Evolutionary conservation across 1,140 invertebrate genomes (phyloP).

Genomic region (Eurytemora carolleeae): DNA sequence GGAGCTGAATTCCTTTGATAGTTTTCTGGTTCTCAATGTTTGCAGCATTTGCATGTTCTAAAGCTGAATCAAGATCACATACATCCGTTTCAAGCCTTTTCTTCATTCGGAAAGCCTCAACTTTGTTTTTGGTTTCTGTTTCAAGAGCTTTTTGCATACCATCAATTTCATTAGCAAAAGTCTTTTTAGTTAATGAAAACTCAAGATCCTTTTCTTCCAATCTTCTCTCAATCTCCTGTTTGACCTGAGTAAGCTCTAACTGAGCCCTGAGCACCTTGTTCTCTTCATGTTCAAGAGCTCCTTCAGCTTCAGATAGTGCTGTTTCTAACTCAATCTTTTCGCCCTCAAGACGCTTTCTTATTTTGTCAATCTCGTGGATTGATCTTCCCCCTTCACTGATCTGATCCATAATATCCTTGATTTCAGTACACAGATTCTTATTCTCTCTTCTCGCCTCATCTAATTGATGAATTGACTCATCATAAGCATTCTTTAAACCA

Average conservation of each 20-base stretch:
- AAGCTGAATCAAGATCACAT: constrained; percentile 73
- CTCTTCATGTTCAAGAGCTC: constrained; percentile 38
- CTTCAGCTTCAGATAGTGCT: constrained; percentile 41
- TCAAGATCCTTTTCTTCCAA: constrained; percentile 42
- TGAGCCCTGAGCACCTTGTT: constrained; percentile 32
- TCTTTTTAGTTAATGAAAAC: constrained; percentile 40
- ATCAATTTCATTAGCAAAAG: constrained; percentile 38
- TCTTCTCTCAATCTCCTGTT: constrained; percentile 38
- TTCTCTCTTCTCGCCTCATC: constrained; percentile 33
- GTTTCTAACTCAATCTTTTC: constrained; percentile 43
- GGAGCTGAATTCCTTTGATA: constrained; percentile 35
- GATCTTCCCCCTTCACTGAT: constrained; percentile 24
- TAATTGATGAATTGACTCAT: constrained; percentile 29
- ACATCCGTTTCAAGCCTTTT: constrained; percentile 99
- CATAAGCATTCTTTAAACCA: constrained; percentile 29
- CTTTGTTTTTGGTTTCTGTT: constrained; percentile 37
- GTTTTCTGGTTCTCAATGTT: constrained; percentile 40
- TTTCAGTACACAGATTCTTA: constrained; percentile 32
- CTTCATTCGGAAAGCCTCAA: constrained; percentile 64
- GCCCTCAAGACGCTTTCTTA: constrained; percentile 36
- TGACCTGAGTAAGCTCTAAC: constrained; percentile 35
- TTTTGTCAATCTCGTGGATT: constrained; percentile 39
- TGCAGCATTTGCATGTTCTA: constrained; percentile 36
- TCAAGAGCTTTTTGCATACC: constrained; percentile 40
- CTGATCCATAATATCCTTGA: constrained; percentile 41